These are phyloP conservation scores for Apogon talboti DNA, from an alignment of 2,797 vertebrate genomes.

Conservation along the genomic window DNA sequence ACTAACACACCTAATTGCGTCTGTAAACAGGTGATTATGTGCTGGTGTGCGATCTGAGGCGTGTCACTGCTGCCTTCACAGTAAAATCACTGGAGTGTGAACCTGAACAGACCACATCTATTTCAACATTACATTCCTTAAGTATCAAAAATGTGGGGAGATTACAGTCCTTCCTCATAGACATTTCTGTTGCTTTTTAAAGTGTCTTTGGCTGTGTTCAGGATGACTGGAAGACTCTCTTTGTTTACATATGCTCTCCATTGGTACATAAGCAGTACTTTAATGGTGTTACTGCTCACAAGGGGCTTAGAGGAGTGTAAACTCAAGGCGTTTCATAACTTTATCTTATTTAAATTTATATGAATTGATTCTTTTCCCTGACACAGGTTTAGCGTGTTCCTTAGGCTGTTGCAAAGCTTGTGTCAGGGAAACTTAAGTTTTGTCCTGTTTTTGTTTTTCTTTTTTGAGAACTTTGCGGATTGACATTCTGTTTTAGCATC, in stretches of 20 bases:
- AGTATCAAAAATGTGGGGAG: constrained; percentile 27
- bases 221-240: constrained; percentile 25
- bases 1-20: constrained; percentile 29
- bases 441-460: constrained; percentile 53
- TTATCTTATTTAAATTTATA: constrained; percentile 77
- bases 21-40: constrained; percentile 42
- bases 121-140: constrained; percentile 50
- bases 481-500: constrained; percentile 39
- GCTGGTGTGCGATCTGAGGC: constrained; percentile 9
- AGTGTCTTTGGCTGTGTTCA: constrained; percentile 2
- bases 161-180: neutral
- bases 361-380: constrained; percentile 52
- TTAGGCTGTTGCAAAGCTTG: constrained; percentile 24
- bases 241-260: constrained; percentile 63
- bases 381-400: constrained; percentile 7
- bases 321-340: constrained; percentile 65
- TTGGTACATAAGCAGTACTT: constrained; percentile 56
- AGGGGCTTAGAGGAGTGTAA: constrained; percentile 35
- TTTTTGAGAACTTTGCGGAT: constrained; percentile 41
- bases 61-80: constrained; percentile 10
- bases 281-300: constrained; percentile 28
- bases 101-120: constrained; percentile 18
- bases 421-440: constrained; percentile 49
- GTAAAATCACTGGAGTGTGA: constrained; percentile 25
- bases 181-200: neutral